These are phyloP conservation scores for Thyatira batis DNA, from an alignment of 2,888 invertebrate genomes.

Conservation along the genomic window DNA sequence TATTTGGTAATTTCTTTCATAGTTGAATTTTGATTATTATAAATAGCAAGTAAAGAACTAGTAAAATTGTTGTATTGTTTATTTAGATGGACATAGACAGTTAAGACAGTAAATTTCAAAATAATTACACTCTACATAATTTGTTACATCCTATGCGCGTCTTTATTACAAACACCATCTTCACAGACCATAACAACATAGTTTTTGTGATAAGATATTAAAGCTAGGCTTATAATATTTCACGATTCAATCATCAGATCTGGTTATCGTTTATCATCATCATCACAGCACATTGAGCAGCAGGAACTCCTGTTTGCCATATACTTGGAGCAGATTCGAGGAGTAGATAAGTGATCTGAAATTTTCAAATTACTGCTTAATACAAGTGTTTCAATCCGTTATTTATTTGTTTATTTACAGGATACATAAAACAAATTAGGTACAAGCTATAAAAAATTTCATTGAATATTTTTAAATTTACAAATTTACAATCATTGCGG, in stretches of 20 bases:
- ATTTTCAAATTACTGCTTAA: no score
- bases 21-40: no score
- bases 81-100: constrained; percentile 2
- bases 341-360: constrained; percentile 30
- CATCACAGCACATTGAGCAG: constrained; percentile 49
- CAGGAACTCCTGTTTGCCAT: constrained; percentile 35
- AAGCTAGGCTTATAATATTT: background rate
- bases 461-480: no score
- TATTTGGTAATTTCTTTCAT: no score
- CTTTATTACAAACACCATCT: constrained; percentile 5
- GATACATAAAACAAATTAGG: no score
- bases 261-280: constrained; percentile 26
- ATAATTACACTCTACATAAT: constrained; percentile 17
- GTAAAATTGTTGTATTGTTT: constrained; percentile 2
- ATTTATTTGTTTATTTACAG: no score
- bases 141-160: constrained; percentile 36
- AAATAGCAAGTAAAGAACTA: background rate
- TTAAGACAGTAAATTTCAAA: constrained; percentile 15
- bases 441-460: no score
- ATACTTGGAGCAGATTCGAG: constrained; percentile 22
- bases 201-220: background rate
- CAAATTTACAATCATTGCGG: no score
- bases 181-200: background rate
- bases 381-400: no score
- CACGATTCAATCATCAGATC: no score